Base-by-base conservation (phyloP, 1,140 invertebrate species). In the Diploscapter pachys region DNA sequence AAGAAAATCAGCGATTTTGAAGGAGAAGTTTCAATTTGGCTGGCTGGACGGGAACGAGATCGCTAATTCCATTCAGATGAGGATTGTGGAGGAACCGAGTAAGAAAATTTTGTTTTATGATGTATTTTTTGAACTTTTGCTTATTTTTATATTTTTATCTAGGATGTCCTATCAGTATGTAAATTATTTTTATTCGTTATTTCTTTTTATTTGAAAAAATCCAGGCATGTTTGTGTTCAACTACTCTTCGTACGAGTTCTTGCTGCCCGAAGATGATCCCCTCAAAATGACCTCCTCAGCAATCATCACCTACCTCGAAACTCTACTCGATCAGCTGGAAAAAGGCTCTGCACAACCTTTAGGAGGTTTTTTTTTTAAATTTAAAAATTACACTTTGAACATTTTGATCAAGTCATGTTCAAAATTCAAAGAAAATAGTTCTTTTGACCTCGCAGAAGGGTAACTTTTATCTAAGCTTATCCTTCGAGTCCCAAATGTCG, bases 41-140 rank as follows among this genome's bases (percentile, higher is more conserved):
- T 96, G 93, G 93, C 83, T 88, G 61, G 92, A 92, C 0, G 91
- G 89, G 80, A 91, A 92, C 13, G 91, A 93, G 54, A 86, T 96
- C 79, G 92, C 93, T 4, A 95, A 95, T 88, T 92, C 91, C 62
- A 93, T 97, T 84, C 93, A 93, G 3, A 93, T 96, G 91, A 90
- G 90, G 78, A 89, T 91, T 63, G 71, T 86, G 48, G 90, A 92
- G 5, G 87, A 93, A 59, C 94, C 94, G 31, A 31, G 31, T 31
- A 31, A 31, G 31, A 31, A 31, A 31, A 31, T 31, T 31, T 31
- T 31, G 1, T 31, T 31, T 31, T 31, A 31, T 31, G 31, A 31
- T 31, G 31, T 31, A 31, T 31, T 31, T 31, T 31, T 31, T 31
- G 1, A 31, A 31, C 31, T 31, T 31, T 31, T 31, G 31, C 1